Base-by-base conservation (phyloP, 2,797 vertebrate species). In the Xerus rutilus region DNA sequence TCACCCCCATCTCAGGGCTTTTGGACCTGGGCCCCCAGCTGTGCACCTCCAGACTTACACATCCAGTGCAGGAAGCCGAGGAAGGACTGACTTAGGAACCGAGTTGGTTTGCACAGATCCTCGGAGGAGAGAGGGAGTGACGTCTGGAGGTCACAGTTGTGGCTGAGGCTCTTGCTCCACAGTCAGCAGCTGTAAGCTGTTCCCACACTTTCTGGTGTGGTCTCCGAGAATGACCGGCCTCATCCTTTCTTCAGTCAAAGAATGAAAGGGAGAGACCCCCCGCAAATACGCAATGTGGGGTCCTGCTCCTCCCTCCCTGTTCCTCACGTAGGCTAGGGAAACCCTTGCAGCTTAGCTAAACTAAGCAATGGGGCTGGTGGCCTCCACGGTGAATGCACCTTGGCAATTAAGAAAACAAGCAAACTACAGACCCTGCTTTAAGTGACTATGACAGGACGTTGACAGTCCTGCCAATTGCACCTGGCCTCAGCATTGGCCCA, bases 401-500 rank as follows among this genome's bases (percentile, higher is more conserved):
- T 52, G 39, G 3, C 11, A 30, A 15, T 64, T 20, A 86, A 57
- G 20, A 43, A 49, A 45, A 39, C 64, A n/a, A 52, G 11, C n/a
- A 11, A 35, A 45, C 12, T 11, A 11, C 21, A 10, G 11, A 20
- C 54, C 23, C 21, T 59, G 17, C 1, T 28, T 67, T 25, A 70
- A 32, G 14, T 62, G 11, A 54, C 17, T 8, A 9, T 32, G 57
- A 7, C 14, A 67, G 47, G 39, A 7, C 30, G 1, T 13, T 8
- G 25, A 7, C 4, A 3, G 79, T 8, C 3, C 21, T 59, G 23
- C 23, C 21, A 4, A 8, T 5, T 21, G 57, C 21, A 21, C 57
- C 57, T 25, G 21, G 57, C 74, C 30, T 1, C 1, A 32, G 4
- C 30, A 0, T 15, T 49, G n/a, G 54, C 47, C 0, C 20, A 3